A percentile compares a stretch with the other conserved stretches of the same genome.
Conservation (phyloP, 2,888 invertebrate species). For the Xanthia icteritia region DNA sequence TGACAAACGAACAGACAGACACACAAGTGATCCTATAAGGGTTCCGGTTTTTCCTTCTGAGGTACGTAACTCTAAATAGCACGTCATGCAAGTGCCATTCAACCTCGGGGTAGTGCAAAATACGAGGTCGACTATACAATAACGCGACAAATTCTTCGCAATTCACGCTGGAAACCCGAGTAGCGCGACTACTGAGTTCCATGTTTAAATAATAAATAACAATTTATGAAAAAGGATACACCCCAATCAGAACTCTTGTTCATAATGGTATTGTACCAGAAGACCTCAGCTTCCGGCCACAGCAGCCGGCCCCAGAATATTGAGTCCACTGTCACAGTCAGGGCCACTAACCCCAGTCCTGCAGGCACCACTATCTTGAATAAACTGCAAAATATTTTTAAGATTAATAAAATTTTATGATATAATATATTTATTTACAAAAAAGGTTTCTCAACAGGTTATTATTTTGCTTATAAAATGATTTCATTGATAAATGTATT, state of each 20-base stretch:
- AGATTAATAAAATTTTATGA: not conserved
- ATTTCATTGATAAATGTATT: not conserved
- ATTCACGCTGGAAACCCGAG: not conserved
- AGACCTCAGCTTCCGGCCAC: constrained; percentile 99
- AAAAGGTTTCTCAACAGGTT: not conserved
- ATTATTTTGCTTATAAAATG: not conserved
- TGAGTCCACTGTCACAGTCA: constrained; percentile 96
- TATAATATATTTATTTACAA: not conserved
- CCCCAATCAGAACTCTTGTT: constrained; percentile 99
- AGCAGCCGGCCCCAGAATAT: constrained; percentile 96
- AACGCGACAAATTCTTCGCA: not conserved
- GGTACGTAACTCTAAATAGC: too few relatives aligned
- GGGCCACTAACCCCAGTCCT: constrained; percentile 91
- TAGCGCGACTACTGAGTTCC: not conserved
- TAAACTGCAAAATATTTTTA: constrained; percentile 88
- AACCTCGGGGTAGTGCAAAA: not conserved
- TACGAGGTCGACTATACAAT: not conserved
- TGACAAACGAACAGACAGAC: too few relatives aligned
- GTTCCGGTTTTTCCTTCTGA: too few relatives aligned
- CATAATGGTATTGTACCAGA: constrained; percentile 98
- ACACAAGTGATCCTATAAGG: too few relatives aligned
- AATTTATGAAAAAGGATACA: constrained; percentile 93
- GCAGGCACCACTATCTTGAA: constrained; percentile 93
- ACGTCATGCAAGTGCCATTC: not conserved
- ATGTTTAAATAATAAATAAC: not conserved